Evolutionary conservation across 2,797 vertebrate genomes (phyloP), one percentile per base, ranked within the genome.

Genomic region (Sandelia bainsii): DNA sequence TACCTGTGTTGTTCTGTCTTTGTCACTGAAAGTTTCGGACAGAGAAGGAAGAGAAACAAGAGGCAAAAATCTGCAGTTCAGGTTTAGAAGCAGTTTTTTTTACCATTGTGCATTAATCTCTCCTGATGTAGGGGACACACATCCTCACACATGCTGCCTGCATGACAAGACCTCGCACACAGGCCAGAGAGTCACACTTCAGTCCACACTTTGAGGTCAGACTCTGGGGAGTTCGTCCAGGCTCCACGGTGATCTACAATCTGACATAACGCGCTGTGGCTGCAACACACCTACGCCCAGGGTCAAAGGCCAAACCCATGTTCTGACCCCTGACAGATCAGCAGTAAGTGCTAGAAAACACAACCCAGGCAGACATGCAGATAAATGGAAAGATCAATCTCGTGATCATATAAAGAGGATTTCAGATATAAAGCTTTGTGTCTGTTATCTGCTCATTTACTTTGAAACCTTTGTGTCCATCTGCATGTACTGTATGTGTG

Each of bases 271-370:
- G 63, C 39, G 46, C 37, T 25, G 40, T 50, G 16, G 19, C 77
- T 42, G 48, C 64, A 60, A 54, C 60, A 37, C 27, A 48, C 46
- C 56, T 3, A 42, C 14, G 6, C 12, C 27, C 25, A 6, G 46
- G 56, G 71, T 85, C 60, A 66, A 39, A 63, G 77, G 75, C 76
- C 69, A 65, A 56, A 81, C 45, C 7, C 8, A 1, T 44, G 25
- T 44, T 39, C 57, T 65, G 27, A 25, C 59, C 65, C 34, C 46
- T 42, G 58, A 59, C 59, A 44, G 59, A 53, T 58, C 49, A 46
- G 32, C 48, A 9, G 56, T 23, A 39, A 44, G 25, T n/a, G 70
- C 67, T 42, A 19, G 13, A 9, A 48, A 49, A 53, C 40, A 57
- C 44, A 52, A 16, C 17, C 27, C 62, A 67, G 49, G 40, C 2